Percentiles rank a stretch among this genome's conserved stretches.
phyloP scores from a whole-genome alignment of 1,140 invertebrate genomes.

The Drosophila hydei region DNA sequence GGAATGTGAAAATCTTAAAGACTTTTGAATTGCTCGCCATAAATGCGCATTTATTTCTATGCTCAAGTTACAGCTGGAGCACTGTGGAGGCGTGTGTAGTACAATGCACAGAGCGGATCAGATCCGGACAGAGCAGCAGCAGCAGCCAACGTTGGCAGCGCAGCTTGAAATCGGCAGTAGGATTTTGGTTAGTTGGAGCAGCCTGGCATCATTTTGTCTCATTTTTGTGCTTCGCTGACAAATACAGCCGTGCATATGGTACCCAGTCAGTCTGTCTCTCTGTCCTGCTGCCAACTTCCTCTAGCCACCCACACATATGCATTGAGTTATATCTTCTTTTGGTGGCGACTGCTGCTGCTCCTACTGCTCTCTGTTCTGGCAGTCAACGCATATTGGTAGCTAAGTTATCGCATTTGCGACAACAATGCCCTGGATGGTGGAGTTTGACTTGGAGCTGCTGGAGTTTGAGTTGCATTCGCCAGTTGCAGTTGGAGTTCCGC shows the following conservation, averaged over 20 bases:
- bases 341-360: constrained; percentile 29
- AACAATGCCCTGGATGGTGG: constrained; percentile 66
- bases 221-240: constrained; percentile 82
- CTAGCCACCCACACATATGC: constrained; percentile 54
- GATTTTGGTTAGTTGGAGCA: constrained; percentile 23
- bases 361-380: constrained; percentile 40
- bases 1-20: constrained; percentile 82
- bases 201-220: constrained; percentile 77
- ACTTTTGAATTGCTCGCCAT: constrained; percentile 81
- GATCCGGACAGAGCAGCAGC: constrained; percentile 15
- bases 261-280: constrained; percentile 3
- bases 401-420: constrained; percentile 82
- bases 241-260: constrained; percentile 81
- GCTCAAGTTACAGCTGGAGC: constrained; percentile 64
- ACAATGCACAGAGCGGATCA: constrained; percentile 33
- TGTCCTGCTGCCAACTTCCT: constrained; percentile 9
- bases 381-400: constrained; percentile 82
- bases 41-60: constrained; percentile 83
- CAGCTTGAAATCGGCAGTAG: neutral
- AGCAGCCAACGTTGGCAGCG: constrained; percentile 22
- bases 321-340: constrained; percentile 60
- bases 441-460: constrained; percentile 33
- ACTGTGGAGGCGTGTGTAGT: constrained; percentile 3
- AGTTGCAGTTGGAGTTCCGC: constrained; percentile 48
- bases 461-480: constrained; percentile 25